Percentiles rank a stretch among this genome's conserved stretches.
Conservation (phyloP, 2,113 vertebrate species). For the Chamaea fasciata region DNA sequence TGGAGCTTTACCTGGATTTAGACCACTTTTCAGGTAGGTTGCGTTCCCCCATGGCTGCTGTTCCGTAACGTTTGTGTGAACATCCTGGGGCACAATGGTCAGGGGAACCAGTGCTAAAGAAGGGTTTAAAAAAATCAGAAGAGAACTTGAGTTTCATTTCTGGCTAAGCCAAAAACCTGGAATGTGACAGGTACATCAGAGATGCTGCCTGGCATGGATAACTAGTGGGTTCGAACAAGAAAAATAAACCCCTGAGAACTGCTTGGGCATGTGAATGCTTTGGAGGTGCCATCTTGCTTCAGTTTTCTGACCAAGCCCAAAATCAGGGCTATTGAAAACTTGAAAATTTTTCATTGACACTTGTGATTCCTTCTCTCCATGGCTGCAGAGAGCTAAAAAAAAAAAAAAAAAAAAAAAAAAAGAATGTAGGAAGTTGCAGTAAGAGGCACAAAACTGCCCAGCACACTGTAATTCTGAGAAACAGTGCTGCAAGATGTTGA, state of each 20-base stretch:
- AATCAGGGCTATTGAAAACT: background rate
- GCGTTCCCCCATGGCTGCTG: background rate
- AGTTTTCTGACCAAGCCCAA: background rate
- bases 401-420: fast-evolving
- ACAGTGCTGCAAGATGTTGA: background rate
- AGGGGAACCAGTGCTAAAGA: background rate
- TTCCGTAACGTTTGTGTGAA: background rate
- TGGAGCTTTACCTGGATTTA: background rate
- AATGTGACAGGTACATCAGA: background rate
- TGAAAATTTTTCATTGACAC: background rate
- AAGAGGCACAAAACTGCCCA: background rate
- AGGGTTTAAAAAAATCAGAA: background rate
- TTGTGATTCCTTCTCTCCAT: background rate
- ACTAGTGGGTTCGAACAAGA: background rate
- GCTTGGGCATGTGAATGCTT: background rate
- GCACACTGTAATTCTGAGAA: background rate
- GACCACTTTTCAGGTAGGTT: background rate
- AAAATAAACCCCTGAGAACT: background rate
- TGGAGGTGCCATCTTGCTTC: background rate
- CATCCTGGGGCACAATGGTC: background rate
- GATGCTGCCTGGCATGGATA: background rate
- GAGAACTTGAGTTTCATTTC: background rate
- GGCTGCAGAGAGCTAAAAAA: background rate
- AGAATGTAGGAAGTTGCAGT: background rate
- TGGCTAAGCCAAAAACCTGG: background rate